Conservation (phyloP, 2,113 vertebrate genomes). For the Thermophis baileyi region DNA sequence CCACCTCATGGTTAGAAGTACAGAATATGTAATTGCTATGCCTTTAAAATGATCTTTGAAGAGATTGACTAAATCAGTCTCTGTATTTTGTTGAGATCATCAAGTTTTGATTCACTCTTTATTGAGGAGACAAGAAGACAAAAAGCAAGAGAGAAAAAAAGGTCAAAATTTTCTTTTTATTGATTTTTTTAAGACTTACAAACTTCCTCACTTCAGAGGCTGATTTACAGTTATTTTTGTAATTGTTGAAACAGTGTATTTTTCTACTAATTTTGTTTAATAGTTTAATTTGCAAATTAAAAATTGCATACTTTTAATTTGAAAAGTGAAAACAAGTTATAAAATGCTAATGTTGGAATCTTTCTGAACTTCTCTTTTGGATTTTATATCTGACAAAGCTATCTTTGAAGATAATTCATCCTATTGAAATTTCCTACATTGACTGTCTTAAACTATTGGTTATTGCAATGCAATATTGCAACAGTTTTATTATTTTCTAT, state of each 20-base stretch:
- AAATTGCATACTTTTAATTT: not conserved
- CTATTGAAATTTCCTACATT: not conserved
- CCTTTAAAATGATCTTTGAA: not conserved
- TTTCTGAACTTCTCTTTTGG: not conserved
- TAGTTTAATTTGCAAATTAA: not conserved
- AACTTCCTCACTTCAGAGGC: not conserved
- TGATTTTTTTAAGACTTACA: not conserved
- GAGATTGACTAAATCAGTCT: not conserved
- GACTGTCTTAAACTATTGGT: not conserved
- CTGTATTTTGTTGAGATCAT: not conserved
- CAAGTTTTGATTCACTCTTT: slow-evolving; percentile 11
- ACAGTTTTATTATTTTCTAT: not conserved
- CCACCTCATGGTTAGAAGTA: accelerated
- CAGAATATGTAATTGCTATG: not conserved
- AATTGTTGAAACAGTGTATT: not conserved
- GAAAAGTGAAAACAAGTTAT: not conserved
- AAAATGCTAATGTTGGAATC: not conserved
- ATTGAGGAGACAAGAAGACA: not conserved
- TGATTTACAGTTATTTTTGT: not conserved
- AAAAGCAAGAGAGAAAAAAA: not conserved
- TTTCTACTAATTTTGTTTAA: not conserved
- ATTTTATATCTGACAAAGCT: not conserved
- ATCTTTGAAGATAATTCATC: not conserved
- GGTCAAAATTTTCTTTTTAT: not conserved
- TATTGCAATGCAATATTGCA: not conserved